phyloP scores from a whole-genome alignment of 2,113 vertebrate genomes.

The Atlantisia rogersi region DNA sequence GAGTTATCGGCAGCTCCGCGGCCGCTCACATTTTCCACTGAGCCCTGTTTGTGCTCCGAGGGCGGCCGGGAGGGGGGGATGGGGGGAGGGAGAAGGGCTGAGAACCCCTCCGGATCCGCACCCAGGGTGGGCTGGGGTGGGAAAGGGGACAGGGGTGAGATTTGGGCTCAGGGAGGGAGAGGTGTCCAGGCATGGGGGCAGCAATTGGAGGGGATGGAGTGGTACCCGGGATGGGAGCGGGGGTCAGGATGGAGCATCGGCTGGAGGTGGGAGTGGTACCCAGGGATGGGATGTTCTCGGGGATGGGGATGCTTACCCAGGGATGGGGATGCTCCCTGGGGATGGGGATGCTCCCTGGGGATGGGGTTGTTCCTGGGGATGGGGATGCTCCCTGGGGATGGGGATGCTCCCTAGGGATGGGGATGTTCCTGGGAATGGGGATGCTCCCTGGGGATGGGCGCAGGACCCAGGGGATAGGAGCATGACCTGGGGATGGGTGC shows the following conservation, averaged over 20 bases:
- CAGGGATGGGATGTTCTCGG: neutral
- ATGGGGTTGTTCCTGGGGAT: too few relatives aligned
- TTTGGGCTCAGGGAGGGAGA: fast-evolving
- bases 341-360: too few relatives aligned
- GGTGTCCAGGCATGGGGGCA: neutral
- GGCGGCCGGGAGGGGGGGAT: neutral
- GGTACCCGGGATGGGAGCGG: neutral
- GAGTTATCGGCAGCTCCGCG: neutral
- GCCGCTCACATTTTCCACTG: slow-evolving; percentile 45
- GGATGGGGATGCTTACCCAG: too few relatives aligned
- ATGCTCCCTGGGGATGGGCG: too few relatives aligned
- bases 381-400: too few relatives aligned
- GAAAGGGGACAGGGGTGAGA: neutral
- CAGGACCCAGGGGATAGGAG: too few relatives aligned
- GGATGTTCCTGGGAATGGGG: too few relatives aligned
- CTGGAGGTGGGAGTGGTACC: neutral
- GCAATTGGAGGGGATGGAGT: neutral
- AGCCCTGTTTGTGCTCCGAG: neutral
- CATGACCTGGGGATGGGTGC: too few relatives aligned
- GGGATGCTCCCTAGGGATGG: too few relatives aligned
- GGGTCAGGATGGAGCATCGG: neutral
- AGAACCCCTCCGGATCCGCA: neutral
- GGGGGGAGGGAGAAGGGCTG: neutral
- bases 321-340: too few relatives aligned
- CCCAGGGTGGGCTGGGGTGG: neutral